Base-by-base conservation (phyloP, 2,888 invertebrate species). In the Amphimallon solstitiale region DNA sequence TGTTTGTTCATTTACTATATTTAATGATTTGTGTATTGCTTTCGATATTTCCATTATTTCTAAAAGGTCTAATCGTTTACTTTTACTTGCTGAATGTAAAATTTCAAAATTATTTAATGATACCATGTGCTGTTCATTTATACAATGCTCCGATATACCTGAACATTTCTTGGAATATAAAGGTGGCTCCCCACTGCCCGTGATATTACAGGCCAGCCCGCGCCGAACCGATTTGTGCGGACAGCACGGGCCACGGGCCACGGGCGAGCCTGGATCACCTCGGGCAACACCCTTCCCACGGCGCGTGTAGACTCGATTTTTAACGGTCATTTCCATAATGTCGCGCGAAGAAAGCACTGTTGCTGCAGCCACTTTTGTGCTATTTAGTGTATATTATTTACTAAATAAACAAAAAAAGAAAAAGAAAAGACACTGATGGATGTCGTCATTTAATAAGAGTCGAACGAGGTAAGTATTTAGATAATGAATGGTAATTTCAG, bases 381-480 rank as follows among this genome's bases (percentile, higher is more conserved):
- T 43, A 43, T 43, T 43, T 43, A 43, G 43, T 43, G 43, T 5
- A 15, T 43, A 10, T 15, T 43, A 43, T 15, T 43, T 43, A 52
- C 52, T 12, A 10, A 29, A 51, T 4, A 29, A 52, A 52, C 9
- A 52, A 52, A 19, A 52, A 52, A 34, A 3, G 12, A 34, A 34
- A 34, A 34, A 52, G 12, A 37, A 14, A 29, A 52, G 52, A 52
- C 23, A n/a, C 23, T 52, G 52, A 34, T 52, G 52, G 23, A 34
- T 51, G 51, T 7, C 34, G n/a, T 52, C 52, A 29, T 34, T 49
- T 14, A 23, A 52, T 52, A 23, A 34, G 29, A 52, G 34, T 29
- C n/a, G 49, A 49, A 9, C 19, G 14, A 52, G 10, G 52, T 52
- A 52, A 34, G 51, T 51, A 23, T 51, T 51, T n/a, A 51, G 21